These are phyloP conservation scores for Ellobium chinense DNA, from an alignment of 2,888 invertebrate species.

Conservation along the genomic window DNA sequence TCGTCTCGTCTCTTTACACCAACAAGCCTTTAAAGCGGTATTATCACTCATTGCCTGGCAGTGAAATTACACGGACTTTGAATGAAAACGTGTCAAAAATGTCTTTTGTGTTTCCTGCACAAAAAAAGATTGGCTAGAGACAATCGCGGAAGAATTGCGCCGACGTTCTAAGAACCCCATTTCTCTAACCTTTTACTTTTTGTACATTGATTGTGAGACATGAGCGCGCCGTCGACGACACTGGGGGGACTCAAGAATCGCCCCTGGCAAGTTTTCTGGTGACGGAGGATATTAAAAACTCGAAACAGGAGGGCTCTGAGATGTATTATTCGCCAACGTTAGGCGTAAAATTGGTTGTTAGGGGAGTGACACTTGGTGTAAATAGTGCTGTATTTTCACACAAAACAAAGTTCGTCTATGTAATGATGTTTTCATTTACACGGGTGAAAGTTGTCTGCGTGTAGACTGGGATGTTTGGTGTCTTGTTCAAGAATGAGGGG, in stretches of 20 bases:
- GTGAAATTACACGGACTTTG: constrained; percentile 32
- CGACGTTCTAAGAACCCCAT: neutral
- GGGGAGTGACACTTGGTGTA: neutral
- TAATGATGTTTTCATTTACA: no score
- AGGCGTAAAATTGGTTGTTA: neutral
- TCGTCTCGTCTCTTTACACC: neutral
- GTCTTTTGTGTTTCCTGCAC: constrained; percentile 9
- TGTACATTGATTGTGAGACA: neutral
- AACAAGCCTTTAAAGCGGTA: neutral
- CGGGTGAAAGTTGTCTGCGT: no score
- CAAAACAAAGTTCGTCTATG: no score
- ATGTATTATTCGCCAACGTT: neutral
- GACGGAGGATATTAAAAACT: neutral
- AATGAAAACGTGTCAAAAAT: constrained; percentile 42
- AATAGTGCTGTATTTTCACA: neutral
- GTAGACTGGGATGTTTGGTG: no score
- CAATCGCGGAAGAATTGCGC: neutral
- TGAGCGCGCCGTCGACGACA: neutral
- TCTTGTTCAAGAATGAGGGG: no score
- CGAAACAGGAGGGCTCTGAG: neutral
- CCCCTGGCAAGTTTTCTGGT: neutral
- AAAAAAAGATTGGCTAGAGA: constrained; percentile 17
- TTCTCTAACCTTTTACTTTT: neutral
- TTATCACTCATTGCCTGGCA: constrained; percentile 3
- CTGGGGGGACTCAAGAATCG: neutral